Evolutionary conservation across 2,797 vertebrate genomes (phyloP).

Genomic region (Dendrocincla fuliginosa): DNA sequence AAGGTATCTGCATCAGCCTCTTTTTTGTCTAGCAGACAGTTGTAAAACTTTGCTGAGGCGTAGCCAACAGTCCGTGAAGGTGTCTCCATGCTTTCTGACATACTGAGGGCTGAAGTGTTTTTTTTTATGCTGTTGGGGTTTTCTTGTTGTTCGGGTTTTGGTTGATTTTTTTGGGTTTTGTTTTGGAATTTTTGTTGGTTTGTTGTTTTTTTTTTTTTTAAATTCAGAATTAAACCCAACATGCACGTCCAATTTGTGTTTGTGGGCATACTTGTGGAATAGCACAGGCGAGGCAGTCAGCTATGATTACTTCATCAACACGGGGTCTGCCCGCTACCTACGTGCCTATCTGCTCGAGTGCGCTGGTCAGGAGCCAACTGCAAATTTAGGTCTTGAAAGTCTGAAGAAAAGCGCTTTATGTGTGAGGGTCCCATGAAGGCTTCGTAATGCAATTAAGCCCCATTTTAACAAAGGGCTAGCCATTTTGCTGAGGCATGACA

Average conservation of each 20-base stretch:
- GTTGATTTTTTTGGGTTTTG: slow-evolving; percentile 66
- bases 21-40: slow-evolving; percentile 84
- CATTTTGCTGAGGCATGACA: slow-evolving; percentile 60
- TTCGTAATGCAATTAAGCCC: slow-evolving; percentile 73
- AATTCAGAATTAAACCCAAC: slow-evolving; percentile 77
- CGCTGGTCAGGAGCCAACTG: slow-evolving; percentile 82
- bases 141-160: slow-evolving; percentile 59
- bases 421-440: slow-evolving; percentile 64
- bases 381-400: slow-evolving; percentile 81
- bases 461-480: slow-evolving; percentile 70
- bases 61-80: slow-evolving; percentile 97
- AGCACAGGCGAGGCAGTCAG: slow-evolving; percentile 66
- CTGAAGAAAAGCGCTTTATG: slow-evolving; percentile 75
- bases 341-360: slow-evolving; percentile 87
- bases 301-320: slow-evolving; percentile 73
- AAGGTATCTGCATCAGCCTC: slow-evolving; percentile 83
- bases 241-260: slow-evolving; percentile 73
- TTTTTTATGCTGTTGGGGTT: slow-evolving; percentile 20
- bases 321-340: slow-evolving; percentile 78
- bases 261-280: slow-evolving; percentile 65
- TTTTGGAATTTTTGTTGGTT: slow-evolving; percentile 20
- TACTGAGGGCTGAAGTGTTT: slow-evolving; percentile 73
- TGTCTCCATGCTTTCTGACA: slow-evolving; percentile 89
- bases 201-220: slow-evolving; percentile 15
- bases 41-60: slow-evolving; percentile 85